Evolutionary conservation across 2,113 vertebrate genomes (phyloP), one percentile per base, ranked within the genome.

Genomic region (Nerophis ophidion): DNA sequence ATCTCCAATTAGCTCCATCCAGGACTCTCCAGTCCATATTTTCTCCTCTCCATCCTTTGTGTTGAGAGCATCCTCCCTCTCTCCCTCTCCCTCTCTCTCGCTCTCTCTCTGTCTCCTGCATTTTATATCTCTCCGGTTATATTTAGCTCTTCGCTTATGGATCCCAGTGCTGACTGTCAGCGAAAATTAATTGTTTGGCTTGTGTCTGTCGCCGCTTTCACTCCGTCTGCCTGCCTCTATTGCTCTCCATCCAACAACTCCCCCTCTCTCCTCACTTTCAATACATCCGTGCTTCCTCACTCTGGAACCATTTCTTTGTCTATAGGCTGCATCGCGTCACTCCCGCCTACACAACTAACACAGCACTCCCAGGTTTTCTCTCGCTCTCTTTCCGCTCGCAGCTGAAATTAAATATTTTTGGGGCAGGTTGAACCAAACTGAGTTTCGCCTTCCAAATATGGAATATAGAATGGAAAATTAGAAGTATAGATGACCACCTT

Each of bases 151-250:
- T 84, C 77, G 64, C 81, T 84, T 84, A 85, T 84, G 76, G 81
- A 85, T 87, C 80, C 79, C 79, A 60, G 75, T 76, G 80, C 85
- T 83, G 84, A 86, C 80, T 86, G 85, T 87, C 85, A 87, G 84
- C 73, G 68, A 82, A 84, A 86, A 88, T 83, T 77, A 87, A 84
- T 84, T 77, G 82, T 82, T 81, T 85, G 81, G 57, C 79, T 81
- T 76, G 78, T 64, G 82, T 81, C 80, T 77, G 68, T 84, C 75
- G 68, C 77, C 59, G 70, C 74, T 67, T 80, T 79, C 77, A 33
- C 80, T 84, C 71, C 70, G 66, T 81, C 82, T 79, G 67, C 54
- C 10, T 80, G 64, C 65, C 67, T 69, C 66, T 63, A 60, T 59
- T 62, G 68, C 63, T 62, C 80, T 80, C 70, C 73, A 63, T 81